phyloP scores from a whole-genome alignment of 2,113 vertebrate genomes.

The Lophochroa leadbeateri region DNA sequence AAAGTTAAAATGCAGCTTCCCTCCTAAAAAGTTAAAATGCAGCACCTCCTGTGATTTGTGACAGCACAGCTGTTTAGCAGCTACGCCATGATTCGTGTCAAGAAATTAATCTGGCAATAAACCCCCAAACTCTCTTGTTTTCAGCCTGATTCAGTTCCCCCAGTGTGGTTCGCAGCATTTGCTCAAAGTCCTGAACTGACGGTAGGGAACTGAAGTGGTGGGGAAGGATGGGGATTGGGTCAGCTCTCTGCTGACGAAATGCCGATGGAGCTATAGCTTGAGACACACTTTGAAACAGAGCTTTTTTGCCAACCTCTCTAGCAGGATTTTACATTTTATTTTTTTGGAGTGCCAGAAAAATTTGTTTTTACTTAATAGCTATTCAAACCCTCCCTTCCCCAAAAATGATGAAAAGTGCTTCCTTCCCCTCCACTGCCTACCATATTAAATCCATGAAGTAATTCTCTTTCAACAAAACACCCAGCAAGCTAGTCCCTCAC shows the following conservation, averaged over 20 bases:
- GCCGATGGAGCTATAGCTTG: not conserved
- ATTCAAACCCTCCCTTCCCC: not conserved
- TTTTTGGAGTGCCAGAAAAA: not conserved
- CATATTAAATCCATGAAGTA: not conserved
- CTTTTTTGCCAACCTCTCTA: not conserved
- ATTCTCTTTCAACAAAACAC: not conserved
- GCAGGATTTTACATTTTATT: not conserved
- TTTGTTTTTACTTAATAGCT: not conserved
- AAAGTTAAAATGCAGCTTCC: not conserved
- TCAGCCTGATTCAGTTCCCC: not conserved
- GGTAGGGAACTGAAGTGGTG: fast-evolving
- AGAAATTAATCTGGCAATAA: not conserved
- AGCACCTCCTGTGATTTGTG: not conserved
- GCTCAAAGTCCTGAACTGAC: not conserved
- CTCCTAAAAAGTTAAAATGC: not conserved
- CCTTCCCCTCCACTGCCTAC: not conserved
- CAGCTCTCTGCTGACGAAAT: not conserved
- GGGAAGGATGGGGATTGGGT: not conserved
- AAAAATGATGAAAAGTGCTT: not conserved
- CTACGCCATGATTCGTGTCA: not conserved
- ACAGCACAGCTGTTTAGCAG: not conserved
- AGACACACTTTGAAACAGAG: not conserved
- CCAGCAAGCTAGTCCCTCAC: not conserved
- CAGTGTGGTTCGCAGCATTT: not conserved
- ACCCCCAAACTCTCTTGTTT: not conserved